phyloP scores from a whole-genome alignment of 2,888 invertebrate genomes.

The Danaus chrysippus region DNA sequence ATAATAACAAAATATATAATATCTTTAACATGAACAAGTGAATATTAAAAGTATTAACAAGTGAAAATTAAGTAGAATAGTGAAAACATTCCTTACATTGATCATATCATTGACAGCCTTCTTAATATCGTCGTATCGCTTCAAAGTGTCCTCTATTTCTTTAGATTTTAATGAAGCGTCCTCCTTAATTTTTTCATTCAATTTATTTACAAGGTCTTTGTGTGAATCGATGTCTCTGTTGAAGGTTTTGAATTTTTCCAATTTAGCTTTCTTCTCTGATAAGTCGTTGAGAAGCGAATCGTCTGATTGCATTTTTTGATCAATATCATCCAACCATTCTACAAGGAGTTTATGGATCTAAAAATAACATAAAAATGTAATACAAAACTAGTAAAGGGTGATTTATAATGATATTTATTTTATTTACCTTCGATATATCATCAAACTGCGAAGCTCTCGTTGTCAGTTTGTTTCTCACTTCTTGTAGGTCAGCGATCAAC shows the following conservation, averaged over 20 bases:
- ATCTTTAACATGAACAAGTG: slow-evolving; percentile 2
- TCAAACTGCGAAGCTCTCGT: slow-evolving; percentile 88
- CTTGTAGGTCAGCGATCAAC: slow-evolving; percentile 88
- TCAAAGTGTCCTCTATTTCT: slow-evolving; percentile 84
- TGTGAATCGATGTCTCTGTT: slow-evolving; percentile 90
- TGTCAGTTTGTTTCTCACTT: slow-evolving; percentile 86
- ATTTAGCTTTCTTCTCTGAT: slow-evolving; percentile 92
- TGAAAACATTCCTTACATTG: slow-evolving; percentile 61
- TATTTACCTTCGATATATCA: slow-evolving; percentile 87
- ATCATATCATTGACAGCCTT: slow-evolving; percentile 83
- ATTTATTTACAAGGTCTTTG: slow-evolving; percentile 86
- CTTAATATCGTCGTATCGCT: slow-evolving; percentile 84
- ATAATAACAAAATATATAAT: background rate
- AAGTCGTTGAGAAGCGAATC: slow-evolving; percentile 89
- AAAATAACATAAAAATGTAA: slow-evolving; percentile 11
- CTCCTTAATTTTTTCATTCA: slow-evolving; percentile 86
- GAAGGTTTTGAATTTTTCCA: slow-evolving; percentile 92
- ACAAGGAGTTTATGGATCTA: slow-evolving; percentile 85
- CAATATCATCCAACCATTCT: slow-evolving; percentile 94
- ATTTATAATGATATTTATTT: background rate
- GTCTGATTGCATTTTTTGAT: slow-evolving; percentile 88
- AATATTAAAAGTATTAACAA: too few species aligned
- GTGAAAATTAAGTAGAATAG: too few species aligned
- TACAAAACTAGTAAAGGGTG: slow-evolving; percentile 37
- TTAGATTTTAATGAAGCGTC: slow-evolving; percentile 82